Evolutionary conservation across 2,113 vertebrate genomes (phyloP), one percentile per base, ranked within the genome.

Genomic region (Limanda limanda): DNA sequence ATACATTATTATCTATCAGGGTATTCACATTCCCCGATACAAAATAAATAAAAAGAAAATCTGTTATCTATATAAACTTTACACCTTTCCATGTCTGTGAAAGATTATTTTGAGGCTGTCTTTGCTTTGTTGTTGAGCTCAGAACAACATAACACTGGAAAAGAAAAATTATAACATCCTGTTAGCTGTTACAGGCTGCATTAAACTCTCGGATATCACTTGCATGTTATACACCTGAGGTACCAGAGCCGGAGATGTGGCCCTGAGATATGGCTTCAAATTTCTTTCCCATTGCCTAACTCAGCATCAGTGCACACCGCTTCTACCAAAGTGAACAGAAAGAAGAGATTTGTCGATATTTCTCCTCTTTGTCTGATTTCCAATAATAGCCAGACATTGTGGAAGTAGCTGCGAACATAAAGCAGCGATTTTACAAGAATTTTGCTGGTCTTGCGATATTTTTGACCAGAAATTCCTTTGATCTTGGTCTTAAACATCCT

Each of bases 361-460:
- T 57, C 35, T 85, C 57, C 13, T n/a, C 1, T 61, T 9, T 70
- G 73, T 82, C 77, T 82, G 78, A 82, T 90, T 80, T 88, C 80
- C 80, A 86, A 70, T 82, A 83, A 89, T 86, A 78, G 69, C 65
- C 69, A 71, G 65, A 67, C 69, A 70, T 61, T 82, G 76, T 77
- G 87, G 68, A 85, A 89, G 82, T 78, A 82, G 70, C 61, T 64
- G 71, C 62, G 69, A 63, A 35, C 77, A 74, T 78, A 68, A 78
- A 86, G 63, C 58, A 83, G 69, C 60, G 83, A 64, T 83, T 78
- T 81, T 87, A 81, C 78, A 88, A 78, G 76, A 75, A 83, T 73
- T 62, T 79, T 84, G 68, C 73, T 25, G 56, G 55, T 78, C 64
- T 68, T 69, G 71, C 68, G 74, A 82, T 89, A 85, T 82, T 85